Percentiles rank a stretch among this genome's conserved stretches.
Conservation (phyloP, 2,797 vertebrate genomes). For the Thripadectes ignobilis region DNA sequence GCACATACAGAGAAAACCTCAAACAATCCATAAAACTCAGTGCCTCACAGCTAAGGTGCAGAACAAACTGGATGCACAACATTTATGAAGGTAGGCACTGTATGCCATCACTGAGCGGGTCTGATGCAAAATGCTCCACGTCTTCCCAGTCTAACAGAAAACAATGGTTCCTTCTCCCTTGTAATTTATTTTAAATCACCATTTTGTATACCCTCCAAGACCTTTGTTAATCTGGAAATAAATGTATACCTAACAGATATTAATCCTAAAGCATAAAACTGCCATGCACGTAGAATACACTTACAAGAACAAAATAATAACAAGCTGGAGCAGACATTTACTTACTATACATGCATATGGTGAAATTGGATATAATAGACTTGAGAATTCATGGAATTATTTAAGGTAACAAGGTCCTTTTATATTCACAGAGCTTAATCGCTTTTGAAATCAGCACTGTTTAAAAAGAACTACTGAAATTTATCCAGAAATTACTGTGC, state of each 20-base stretch:
- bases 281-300: background rate
- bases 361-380: background rate
- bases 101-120: background rate
- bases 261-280: background rate
- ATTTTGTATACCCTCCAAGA: background rate
- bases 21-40: background rate
- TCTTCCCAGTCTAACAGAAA: background rate
- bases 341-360: background rate
- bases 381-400: background rate
- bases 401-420: conserved; percentile 3
- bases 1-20: background rate
- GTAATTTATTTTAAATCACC: background rate
- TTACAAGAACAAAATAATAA: background rate
- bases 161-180: background rate
- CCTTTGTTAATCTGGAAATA: background rate
- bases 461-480: conserved; percentile 13
- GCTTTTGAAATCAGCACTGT: conserved; percentile 6
- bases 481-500: conserved; percentile 28
- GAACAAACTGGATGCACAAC: background rate
- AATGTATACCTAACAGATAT: background rate
- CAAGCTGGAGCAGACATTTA: background rate
- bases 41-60: background rate
- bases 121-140: background rate
- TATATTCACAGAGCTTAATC: background rate
- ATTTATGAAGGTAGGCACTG: background rate